phyloP scores from a whole-genome alignment of 64 coral and sea anemone species.

The Stylophora pistillata region DNA sequence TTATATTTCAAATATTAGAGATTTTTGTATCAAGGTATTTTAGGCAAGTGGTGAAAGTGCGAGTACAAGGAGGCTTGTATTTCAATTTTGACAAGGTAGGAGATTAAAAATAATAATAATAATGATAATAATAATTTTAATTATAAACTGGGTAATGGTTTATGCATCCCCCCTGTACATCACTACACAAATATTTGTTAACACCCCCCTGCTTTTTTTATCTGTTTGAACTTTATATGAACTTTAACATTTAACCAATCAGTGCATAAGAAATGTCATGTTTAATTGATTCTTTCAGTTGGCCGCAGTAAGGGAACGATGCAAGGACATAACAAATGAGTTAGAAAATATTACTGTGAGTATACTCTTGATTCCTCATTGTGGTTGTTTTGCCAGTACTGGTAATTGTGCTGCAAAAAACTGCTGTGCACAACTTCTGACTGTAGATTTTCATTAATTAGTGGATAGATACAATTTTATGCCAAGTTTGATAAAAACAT shows the following conservation, averaged over 20 bases:
- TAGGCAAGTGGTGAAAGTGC: constrained; percentile 20
- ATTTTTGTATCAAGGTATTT: constrained; percentile 9
- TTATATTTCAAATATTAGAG: constrained; percentile 31
- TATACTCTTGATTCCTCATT: neutral
- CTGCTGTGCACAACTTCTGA: too few relatives aligned
- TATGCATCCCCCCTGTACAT: constrained; percentile 23
- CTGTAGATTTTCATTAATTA: constrained; percentile 3
- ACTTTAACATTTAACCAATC: neutral
- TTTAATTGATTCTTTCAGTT: constrained; percentile 14
- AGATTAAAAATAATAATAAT: constrained; percentile 16
- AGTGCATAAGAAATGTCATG: neutral
- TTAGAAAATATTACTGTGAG: neutral
- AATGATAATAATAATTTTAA: neutral
- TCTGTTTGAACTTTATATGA: constrained; percentile 43
- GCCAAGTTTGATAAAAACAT: constrained; percentile 50
- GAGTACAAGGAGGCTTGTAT: constrained; percentile 22
- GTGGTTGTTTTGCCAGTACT: neutral
- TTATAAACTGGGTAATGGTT: neutral
- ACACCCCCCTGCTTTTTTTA: too few relatives aligned
- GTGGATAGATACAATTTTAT: constrained; percentile 54
- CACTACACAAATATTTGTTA: constrained; percentile 42
- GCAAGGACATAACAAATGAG: neutral
- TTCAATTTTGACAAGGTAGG: constrained; percentile 32
- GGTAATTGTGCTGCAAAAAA: neutral
- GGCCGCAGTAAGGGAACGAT: neutral